Evolutionary conservation across 1,140 invertebrate species (phyloP), one percentile per base, ranked within the genome.

Genomic region (Neodiprion fabricii): DNA sequence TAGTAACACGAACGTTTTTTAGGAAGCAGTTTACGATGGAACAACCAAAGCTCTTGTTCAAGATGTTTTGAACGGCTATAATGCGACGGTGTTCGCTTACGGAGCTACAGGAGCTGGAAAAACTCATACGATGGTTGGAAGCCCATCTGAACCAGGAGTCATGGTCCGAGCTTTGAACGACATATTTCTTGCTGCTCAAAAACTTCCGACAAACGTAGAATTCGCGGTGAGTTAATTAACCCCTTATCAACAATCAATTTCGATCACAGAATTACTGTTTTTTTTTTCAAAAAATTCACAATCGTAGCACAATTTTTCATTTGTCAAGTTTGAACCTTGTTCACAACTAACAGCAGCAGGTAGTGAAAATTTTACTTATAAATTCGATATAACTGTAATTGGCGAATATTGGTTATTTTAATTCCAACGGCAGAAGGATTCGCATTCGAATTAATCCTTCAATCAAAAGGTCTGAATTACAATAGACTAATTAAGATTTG

Each of bases 1-100:
- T 76, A 69, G 9, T 74, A 48, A 72, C 74, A 70, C 66, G 28
- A 72, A 72, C 67, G 78, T 78, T 14, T 50, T 76, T 81, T 82
- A 96, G 94, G 93, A 95, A 82, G 92, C 95, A 75, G 95, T 98
- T 3, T 98, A 98, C 86, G 92, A 93, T 73, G 91, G 92, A 1
- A 94, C 94, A 0, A 96, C 91, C 75, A 96, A 95, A 79, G 92
- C 95, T 1, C 88, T 98, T 1, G 94, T 99, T 9, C 91, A 94
- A 50, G 96, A 98, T 85, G 96, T 99, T 0, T 86, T 99, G 1
- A 90, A 91, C 68, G 98, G 98, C 8, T 98, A 97, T 82, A 99
- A 98, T 83, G 97, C 95, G 0, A 98, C 97, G 0, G 96, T 99
- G 0, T 99, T 99, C 88, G 97, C 97, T 2, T 99, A 99, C 84